These are phyloP conservation scores for Cosmia trapezina DNA, from an alignment of 2,888 invertebrate species.

Conservation along the genomic window DNA sequence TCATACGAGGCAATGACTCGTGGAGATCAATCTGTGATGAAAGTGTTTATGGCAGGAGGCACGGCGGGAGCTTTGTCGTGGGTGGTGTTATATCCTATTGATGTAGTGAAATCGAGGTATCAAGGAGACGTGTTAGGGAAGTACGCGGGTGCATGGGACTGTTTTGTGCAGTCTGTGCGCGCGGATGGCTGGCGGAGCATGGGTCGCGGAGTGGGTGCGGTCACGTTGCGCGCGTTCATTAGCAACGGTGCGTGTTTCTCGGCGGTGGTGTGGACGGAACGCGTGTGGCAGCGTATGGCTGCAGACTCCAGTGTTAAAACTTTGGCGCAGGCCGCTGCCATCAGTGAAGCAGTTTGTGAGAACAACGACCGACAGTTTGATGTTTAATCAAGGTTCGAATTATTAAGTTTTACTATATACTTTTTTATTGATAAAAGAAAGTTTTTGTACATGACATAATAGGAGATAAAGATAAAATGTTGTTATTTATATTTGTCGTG, in stretches of 20 bases:
- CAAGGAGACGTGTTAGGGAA: conserved; percentile 93
- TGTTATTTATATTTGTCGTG: conserved; percentile 40
- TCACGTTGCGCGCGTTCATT: conserved; percentile 96
- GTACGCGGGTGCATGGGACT: conserved; percentile 94
- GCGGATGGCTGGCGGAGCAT: conserved; percentile 93
- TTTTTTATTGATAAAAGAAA: conserved; percentile 27
- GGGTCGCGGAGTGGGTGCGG: conserved; percentile 94
- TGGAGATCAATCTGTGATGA: conserved; percentile 90
- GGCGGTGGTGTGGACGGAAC: conserved; percentile 95
- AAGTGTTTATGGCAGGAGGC: conserved; percentile 95
- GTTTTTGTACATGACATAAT: conserved; percentile 26
- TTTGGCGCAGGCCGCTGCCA: conserved; percentile 74
- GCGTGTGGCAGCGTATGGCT: conserved; percentile 84
- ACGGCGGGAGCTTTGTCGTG: conserved; percentile 96
- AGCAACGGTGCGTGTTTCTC: conserved; percentile 98
- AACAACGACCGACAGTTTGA: conserved; percentile 80
- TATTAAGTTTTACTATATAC: conserved; percentile 18
- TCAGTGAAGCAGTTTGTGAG: conserved; percentile 79
- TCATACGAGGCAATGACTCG: conserved; percentile 95
- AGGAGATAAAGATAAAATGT: conserved; percentile 46
- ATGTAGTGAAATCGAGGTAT: conserved; percentile 96
- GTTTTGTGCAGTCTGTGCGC: conserved; percentile 92
- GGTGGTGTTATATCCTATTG: conserved; percentile 96
- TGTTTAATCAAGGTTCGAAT: conserved; percentile 63
- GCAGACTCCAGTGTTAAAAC: conserved; percentile 71